These are phyloP conservation scores for Chloroceryle aenea DNA, from an alignment of 2,113 vertebrate genomes.

Conservation along the genomic window DNA sequence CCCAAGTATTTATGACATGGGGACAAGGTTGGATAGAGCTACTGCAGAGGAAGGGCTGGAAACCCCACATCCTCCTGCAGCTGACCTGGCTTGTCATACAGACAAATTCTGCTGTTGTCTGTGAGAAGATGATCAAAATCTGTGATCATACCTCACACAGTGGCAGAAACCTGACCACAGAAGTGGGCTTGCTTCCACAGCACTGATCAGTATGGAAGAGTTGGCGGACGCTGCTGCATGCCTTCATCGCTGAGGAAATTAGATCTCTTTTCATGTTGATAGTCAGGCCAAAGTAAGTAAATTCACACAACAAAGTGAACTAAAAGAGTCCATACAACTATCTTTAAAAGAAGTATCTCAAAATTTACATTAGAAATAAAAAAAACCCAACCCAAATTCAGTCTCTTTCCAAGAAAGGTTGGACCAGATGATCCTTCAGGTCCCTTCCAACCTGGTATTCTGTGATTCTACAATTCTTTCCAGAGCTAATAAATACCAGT, in stretches of 20 bases:
- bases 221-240: fast-evolving
- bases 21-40: neutral
- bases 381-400: neutral
- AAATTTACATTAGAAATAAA: neutral
- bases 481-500: neutral
- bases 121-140: neutral
- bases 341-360: neutral
- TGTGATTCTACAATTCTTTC: neutral
- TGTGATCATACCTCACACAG: fast-evolving
- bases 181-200: neutral
- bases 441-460: neutral
- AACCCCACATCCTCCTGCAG: neutral
- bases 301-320: neutral
- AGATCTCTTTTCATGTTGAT: fast-evolving
- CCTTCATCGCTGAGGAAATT: fast-evolving
- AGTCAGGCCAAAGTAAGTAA: neutral
- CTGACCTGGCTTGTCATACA: neutral
- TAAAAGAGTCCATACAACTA: neutral
- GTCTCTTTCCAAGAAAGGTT: neutral
- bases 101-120: neutral
- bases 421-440: neutral
- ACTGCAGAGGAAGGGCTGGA: neutral
- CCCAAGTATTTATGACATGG: neutral
- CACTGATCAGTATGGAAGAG: neutral
- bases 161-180: neutral